Evolutionary conservation across 37 sponge, comb jelly and placozoan genomes (phyloP).

Genomic region (Trichoplax adhaerens): DNA sequence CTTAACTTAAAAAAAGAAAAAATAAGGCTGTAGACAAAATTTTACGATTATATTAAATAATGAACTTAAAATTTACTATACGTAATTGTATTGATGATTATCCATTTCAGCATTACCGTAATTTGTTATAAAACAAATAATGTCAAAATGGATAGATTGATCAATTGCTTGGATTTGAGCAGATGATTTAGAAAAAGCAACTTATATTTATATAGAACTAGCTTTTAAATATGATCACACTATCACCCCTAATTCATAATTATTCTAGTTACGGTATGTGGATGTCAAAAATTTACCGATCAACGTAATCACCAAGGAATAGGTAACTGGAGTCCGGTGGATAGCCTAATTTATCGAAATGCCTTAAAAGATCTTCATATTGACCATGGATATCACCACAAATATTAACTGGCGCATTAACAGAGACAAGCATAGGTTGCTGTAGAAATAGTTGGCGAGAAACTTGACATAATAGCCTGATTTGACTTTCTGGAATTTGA

Average conservation of each 20-base stretch:
- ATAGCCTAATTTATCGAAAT: conserved; percentile 60
- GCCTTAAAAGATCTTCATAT: conserved; percentile 59
- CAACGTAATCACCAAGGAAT: conserved; percentile 82
- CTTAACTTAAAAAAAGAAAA: no score
- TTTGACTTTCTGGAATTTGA: conserved; percentile 51
- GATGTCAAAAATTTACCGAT: conserved; percentile 31
- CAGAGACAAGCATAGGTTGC: conserved; percentile 73
- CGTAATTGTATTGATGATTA: no score
- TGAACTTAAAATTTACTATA: no score
- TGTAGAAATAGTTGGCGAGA: conserved; percentile 59
- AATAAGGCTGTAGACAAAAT: no score
- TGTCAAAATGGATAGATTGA: no score
- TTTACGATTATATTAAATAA: no score
- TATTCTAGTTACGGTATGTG: not conserved
- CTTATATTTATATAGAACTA: not conserved
- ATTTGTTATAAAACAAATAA: no score
- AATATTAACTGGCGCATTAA: conserved; percentile 60
- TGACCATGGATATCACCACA: conserved; percentile 88
- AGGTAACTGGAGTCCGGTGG: conserved; percentile 68
- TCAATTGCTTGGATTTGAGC: no score
- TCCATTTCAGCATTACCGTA: no score
- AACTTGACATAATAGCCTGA: conserved; percentile 53
- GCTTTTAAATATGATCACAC: not conserved
- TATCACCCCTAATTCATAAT: no score
- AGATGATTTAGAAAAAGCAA: not conserved